A percentile compares a stretch with the other conserved stretches of the same genome.
phyloP scores from a whole-genome alignment of 2,888 invertebrate genomes.

The Dermolepida albohirtum region DNA sequence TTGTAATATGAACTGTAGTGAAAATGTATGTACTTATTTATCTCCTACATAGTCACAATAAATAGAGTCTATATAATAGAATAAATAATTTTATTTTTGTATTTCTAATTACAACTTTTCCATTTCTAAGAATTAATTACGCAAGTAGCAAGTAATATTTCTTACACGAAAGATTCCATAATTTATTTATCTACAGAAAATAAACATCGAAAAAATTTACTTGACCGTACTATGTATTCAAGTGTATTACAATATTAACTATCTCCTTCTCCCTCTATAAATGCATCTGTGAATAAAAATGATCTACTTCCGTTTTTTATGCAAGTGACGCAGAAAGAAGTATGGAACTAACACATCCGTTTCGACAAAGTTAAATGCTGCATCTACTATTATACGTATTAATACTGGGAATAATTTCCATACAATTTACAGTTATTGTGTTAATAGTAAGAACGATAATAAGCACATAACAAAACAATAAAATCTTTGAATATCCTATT shows the following conservation, averaged over 20 bases:
- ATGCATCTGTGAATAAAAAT: slow-evolving; percentile 39
- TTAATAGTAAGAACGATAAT: slow-evolving; percentile 9
- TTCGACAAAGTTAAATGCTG: slow-evolving; percentile 18
- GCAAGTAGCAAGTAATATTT: too few relatives aligned
- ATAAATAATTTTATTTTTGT: too few relatives aligned
- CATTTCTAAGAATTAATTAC: too few relatives aligned
- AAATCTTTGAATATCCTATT: slow-evolving; percentile 3
- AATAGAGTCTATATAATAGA: too few relatives aligned
- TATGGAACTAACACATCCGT: slow-evolving; percentile 28
- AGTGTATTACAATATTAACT: slow-evolving; percentile 23
- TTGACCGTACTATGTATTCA: slow-evolving; percentile 20
- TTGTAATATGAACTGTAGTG: too few relatives aligned
- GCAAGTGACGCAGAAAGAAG: slow-evolving; percentile 35
- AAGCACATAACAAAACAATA: slow-evolving; percentile 31
- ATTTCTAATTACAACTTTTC: too few relatives aligned
- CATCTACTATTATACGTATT: slow-evolving; percentile 1
- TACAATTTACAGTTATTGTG: slow-evolving; percentile 13
- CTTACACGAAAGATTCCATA: too few relatives aligned
- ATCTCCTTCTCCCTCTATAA: slow-evolving; percentile 22
- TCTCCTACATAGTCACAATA: too few relatives aligned
- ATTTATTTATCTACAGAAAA: background rate
- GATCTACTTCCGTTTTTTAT: slow-evolving; percentile 39
- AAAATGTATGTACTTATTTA: too few relatives aligned
- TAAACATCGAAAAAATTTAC: background rate
- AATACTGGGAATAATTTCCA: slow-evolving; percentile 5